phyloP scores from a whole-genome alignment of 2,888 invertebrate species.

The Agrochola litura region DNA sequence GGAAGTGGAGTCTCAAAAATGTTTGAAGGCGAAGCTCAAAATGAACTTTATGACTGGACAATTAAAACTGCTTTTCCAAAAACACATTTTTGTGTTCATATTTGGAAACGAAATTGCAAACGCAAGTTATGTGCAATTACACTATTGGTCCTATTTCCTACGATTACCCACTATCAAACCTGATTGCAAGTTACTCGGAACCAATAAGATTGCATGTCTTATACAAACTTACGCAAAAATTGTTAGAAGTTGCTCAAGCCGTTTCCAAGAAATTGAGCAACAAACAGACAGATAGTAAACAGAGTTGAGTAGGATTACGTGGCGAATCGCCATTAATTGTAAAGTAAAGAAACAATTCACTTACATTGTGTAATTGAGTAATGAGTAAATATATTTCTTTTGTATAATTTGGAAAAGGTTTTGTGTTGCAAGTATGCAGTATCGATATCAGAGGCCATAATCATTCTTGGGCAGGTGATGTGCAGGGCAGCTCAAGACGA shows the following conservation, averaged over 20 bases:
- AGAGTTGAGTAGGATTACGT: slow-evolving; percentile 42
- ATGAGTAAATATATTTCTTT: slow-evolving; percentile 17
- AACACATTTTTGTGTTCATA: neutral
- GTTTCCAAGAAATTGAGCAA: slow-evolving; percentile 47
- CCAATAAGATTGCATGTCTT: slow-evolving; percentile 24
- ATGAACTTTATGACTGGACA: neutral
- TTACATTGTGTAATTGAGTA: slow-evolving; percentile 44
- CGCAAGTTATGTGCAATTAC: neutral
- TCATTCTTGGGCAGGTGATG: neutral
- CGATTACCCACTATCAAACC: neutral
- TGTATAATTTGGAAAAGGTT: slow-evolving; percentile 15
- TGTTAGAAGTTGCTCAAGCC: slow-evolving; percentile 22
- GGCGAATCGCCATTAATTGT: slow-evolving; percentile 39
- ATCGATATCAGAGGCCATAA: neutral
- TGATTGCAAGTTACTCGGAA: slow-evolving; percentile 1
- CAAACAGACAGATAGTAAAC: slow-evolving; percentile 39
- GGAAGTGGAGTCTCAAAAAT: neutral
- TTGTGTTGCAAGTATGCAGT: slow-evolving; percentile 37
- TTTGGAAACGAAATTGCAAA: neutral
- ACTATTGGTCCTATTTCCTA: neutral
- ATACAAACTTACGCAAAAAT: slow-evolving; percentile 30
- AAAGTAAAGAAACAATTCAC: slow-evolving; percentile 37
- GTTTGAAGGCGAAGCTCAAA: neutral
- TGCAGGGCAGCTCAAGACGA: neutral
- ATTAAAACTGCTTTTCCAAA: neutral